Percentiles rank a stretch among this genome's conserved stretches.
phyloP scores from a whole-genome alignment of 2,888 invertebrate species.

The Thyatira batis region DNA sequence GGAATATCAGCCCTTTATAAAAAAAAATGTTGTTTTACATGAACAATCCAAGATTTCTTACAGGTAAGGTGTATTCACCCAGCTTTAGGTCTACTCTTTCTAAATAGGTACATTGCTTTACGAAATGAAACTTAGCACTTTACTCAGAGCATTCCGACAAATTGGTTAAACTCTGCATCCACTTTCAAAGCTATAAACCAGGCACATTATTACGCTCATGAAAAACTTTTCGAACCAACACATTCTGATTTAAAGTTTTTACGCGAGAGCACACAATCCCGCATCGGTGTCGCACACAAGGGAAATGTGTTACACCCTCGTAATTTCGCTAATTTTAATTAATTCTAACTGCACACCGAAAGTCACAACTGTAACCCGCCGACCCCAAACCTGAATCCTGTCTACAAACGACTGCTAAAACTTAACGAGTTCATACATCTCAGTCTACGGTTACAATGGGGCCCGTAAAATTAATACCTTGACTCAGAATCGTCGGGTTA shows the following conservation, averaged over 20 bases:
- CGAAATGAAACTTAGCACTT: neutral
- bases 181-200: neutral
- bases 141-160: neutral
- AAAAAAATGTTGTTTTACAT: too few species aligned
- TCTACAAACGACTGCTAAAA: conserved; percentile 70
- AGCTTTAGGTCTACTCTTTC: too few species aligned
- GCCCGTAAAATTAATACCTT: conserved; percentile 79
- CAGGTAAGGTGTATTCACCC: too few species aligned
- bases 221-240: conserved; percentile 32
- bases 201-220: neutral
- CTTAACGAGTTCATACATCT: conserved; percentile 76
- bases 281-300: conserved; percentile 44
- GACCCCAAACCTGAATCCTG: conserved; percentile 55
- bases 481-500: conserved; percentile 64
- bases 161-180: neutral
- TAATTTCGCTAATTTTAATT: conserved; percentile 67
- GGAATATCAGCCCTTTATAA: too few species aligned
- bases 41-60: too few species aligned
- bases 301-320: conserved; percentile 47
- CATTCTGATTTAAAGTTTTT: conserved; percentile 58
- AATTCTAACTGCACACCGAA: conserved; percentile 58
- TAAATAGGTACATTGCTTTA: too few species aligned
- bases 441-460: conserved; percentile 66
- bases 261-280: conserved; percentile 46
- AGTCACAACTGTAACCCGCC: conserved; percentile 48